A percentile compares a stretch with the other conserved stretches of the same genome.
These are phyloP conservation scores for Terrapene triunguis DNA, from an alignment of 2,113 vertebrate species.

Conservation along the genomic window DNA sequence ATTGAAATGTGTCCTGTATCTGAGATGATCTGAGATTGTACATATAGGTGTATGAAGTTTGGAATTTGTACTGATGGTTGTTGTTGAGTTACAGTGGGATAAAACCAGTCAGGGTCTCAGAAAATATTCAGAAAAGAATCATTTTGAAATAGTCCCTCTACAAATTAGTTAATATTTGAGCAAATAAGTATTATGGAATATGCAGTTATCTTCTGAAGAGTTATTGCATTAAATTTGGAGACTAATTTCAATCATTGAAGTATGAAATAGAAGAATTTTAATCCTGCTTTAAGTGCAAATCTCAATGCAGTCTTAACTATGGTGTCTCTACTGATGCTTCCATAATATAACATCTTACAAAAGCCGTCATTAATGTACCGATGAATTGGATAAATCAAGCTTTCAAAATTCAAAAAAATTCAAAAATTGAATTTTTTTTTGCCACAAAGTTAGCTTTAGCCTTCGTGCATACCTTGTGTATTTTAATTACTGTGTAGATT, in stretches of 20 bases:
- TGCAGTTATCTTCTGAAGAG: slow-evolving; percentile 33
- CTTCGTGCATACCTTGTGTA: neutral
- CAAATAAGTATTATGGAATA: neutral
- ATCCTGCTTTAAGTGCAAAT: slow-evolving; percentile 17
- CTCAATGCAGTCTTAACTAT: neutral
- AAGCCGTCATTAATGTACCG: neutral
- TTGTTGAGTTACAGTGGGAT: neutral
- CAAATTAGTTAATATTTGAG: slow-evolving; percentile 14
- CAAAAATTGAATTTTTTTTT: neutral
- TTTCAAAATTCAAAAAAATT: neutral
- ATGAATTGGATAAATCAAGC: neutral
- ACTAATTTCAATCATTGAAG: slow-evolving; percentile 47
- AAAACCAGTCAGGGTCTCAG: neutral
- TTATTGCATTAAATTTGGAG: slow-evolving; percentile 20
- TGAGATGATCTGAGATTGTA: neutral
- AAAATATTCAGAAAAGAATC: slow-evolving; percentile 37
- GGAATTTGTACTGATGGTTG: neutral
- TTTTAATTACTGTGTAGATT: neutral
- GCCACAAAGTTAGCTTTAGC: neutral
- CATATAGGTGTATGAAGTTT: neutral
- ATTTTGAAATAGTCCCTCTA: slow-evolving; percentile 43
- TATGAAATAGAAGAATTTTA: slow-evolving; percentile 56
- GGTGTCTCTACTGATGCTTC: neutral
- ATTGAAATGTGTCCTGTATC: neutral
- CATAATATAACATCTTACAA: neutral